phyloP scores from a whole-genome alignment of 92 coral and sea anemone species.

The Porites rus region DNA sequence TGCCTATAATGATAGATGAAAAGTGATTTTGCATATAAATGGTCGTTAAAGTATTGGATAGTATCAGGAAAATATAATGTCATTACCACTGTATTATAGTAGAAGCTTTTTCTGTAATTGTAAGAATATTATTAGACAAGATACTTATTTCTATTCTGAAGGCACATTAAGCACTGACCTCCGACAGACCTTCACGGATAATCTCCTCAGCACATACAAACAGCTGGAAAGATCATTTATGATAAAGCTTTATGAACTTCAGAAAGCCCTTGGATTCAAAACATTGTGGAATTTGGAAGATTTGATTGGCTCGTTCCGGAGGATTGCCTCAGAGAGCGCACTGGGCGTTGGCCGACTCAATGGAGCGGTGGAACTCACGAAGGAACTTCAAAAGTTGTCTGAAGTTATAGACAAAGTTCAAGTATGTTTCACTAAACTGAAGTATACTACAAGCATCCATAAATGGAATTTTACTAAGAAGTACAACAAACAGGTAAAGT shows the following conservation, averaged over 20 bases:
- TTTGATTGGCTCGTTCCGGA: background rate
- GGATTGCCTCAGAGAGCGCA: background rate
- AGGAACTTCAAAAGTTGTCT: background rate
- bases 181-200: background rate
- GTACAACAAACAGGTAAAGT: background rate
- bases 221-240: conserved; percentile 1
- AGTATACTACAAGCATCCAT: background rate
- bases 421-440: background rate
- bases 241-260: background rate
- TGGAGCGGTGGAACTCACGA: background rate
- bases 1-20: too few relatives aligned
- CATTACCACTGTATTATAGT: too few relatives aligned
- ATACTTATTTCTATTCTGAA: too few relatives aligned
- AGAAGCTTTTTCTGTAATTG: too few relatives aligned
- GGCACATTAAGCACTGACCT: background rate
- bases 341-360: background rate
- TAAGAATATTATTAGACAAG: too few relatives aligned
- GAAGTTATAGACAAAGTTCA: background rate
- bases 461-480: background rate
- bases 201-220: background rate
- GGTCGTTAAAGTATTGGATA: too few relatives aligned
- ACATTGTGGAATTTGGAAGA: background rate
- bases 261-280: background rate
- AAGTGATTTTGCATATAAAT: too few relatives aligned
- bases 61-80: too few relatives aligned